Percentiles rank a stretch among this genome's conserved stretches.
These are phyloP conservation scores for Cotesia chilonis DNA, from an alignment of 1,140 invertebrate species.

Conservation along the genomic window DNA sequence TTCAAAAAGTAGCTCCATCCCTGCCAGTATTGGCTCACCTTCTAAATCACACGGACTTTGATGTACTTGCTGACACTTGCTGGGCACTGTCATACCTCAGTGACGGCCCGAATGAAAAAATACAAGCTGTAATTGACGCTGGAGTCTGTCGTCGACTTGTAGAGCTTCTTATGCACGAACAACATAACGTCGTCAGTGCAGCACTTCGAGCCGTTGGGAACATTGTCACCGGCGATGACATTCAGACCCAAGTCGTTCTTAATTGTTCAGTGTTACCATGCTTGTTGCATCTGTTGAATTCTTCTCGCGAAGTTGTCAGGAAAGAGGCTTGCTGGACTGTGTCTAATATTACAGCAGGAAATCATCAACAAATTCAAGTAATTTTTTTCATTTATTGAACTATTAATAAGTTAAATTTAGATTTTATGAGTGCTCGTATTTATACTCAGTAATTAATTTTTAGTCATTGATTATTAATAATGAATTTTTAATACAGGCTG, in stretches of 20 bases:
- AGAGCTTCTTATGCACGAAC: constrained; percentile 89
- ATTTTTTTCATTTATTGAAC: constrained; percentile 15
- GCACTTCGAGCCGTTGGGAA: constrained; percentile 95
- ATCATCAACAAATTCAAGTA: constrained; percentile 90
- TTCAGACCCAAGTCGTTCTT: constrained; percentile 93
- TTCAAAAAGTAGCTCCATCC: constrained; percentile 84
- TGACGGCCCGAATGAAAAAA: constrained; percentile 98
- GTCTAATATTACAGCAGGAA: constrained; percentile 97
- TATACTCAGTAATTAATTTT: too few relatives aligned
- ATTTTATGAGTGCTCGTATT: too few relatives aligned
- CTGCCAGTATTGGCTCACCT: constrained; percentile 88
- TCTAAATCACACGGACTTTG: constrained; percentile 88
- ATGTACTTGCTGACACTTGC: constrained; percentile 94
- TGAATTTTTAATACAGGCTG: constrained; percentile 72
- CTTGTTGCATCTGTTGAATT: constrained; percentile 82
- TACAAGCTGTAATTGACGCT: constrained; percentile 96
- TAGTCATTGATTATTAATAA: constrained; percentile 25
- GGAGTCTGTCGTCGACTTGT: constrained; percentile 94
- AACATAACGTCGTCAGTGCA: constrained; percentile 93
- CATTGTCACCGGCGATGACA: constrained; percentile 97
- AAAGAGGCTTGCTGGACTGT: constrained; percentile 99
- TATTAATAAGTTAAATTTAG: too few relatives aligned
- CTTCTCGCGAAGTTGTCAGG: constrained; percentile 84
- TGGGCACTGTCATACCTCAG: constrained; percentile 89
- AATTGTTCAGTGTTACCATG: constrained; percentile 91